Percentiles rank a stretch among this genome's conserved stretches.
These are phyloP conservation scores for Harmothoe impar DNA, from an alignment of 2,888 invertebrate genomes.

Conservation along the genomic window DNA sequence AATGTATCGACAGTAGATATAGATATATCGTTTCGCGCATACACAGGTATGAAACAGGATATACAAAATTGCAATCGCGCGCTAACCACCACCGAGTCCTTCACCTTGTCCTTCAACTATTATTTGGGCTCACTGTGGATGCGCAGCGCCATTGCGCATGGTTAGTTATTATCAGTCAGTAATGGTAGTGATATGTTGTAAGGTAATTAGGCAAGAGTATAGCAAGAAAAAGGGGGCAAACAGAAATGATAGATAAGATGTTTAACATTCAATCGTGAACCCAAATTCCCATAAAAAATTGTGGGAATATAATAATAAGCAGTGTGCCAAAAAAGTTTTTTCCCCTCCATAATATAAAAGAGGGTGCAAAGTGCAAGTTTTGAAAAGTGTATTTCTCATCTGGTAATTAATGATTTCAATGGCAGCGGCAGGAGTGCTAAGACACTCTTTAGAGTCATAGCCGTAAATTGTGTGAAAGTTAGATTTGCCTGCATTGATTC, in stretches of 20 bases:
- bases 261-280: not conserved
- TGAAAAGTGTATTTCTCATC: too few relatives aligned
- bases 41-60: not conserved
- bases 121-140: not conserved
- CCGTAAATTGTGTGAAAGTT: not conserved
- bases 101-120: not conserved
- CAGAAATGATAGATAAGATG: not conserved
- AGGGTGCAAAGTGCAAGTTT: not conserved
- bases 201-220: too few relatives aligned
- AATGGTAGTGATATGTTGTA: too few relatives aligned
- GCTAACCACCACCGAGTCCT: not conserved
- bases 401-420: too few relatives aligned
- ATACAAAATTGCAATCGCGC: slow-evolving; percentile 43
- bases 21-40: not conserved
- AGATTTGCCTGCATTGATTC: not conserved
- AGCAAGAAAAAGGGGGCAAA: not conserved
- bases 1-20: not conserved
- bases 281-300: not conserved
- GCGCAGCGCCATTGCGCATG: slow-evolving; percentile 20
- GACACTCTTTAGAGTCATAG: not conserved
- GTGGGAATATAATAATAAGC: not conserved
- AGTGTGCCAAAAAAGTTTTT: not conserved
- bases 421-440: too few relatives aligned
- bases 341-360: not conserved
- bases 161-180: too few relatives aligned